A percentile compares a stretch with the other conserved stretches of the same genome.
Conservation (phyloP, 2,113 vertebrate species). For the Galemys pyrenaicus region DNA sequence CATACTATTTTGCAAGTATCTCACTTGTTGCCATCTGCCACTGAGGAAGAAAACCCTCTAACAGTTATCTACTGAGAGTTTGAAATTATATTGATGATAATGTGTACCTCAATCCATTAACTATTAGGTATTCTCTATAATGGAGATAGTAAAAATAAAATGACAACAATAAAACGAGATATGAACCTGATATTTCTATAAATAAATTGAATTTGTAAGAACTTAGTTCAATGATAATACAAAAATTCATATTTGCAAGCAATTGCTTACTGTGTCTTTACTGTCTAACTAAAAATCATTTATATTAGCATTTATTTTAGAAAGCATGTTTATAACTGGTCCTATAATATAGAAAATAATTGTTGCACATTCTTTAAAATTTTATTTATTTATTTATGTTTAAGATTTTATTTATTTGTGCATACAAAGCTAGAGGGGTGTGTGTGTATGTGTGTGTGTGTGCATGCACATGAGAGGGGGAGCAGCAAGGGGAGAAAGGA, state of each 20-base stretch:
- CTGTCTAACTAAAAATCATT: not conserved
- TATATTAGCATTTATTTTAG: not conserved
- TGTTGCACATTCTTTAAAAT: not conserved
- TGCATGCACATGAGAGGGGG: too few species aligned
- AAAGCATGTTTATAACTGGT: not conserved
- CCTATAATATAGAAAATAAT: conserved; percentile 3
- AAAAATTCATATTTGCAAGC: not conserved
- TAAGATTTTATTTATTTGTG: too few species aligned
- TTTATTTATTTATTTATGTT: too few species aligned
- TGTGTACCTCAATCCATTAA: not conserved
- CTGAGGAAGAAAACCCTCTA: not conserved
- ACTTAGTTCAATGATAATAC: not conserved
- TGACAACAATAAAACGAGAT: not conserved
- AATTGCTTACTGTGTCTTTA: not conserved
- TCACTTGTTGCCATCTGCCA: not conserved
- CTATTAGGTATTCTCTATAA: not conserved
- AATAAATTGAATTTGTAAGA: not conserved
- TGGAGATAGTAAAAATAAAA: not conserved
- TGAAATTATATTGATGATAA: not conserved
- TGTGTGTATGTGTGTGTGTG: too few species aligned
- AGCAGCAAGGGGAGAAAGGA: too few species aligned
- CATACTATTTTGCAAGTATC: not conserved
- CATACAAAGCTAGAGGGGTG: too few species aligned
- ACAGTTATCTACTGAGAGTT: not conserved
- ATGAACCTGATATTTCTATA: not conserved